Evolutionary conservation across 2,113 vertebrate species (phyloP), one percentile per base, ranked within the genome.

Genomic region (Limnothrissa miodon): DNA sequence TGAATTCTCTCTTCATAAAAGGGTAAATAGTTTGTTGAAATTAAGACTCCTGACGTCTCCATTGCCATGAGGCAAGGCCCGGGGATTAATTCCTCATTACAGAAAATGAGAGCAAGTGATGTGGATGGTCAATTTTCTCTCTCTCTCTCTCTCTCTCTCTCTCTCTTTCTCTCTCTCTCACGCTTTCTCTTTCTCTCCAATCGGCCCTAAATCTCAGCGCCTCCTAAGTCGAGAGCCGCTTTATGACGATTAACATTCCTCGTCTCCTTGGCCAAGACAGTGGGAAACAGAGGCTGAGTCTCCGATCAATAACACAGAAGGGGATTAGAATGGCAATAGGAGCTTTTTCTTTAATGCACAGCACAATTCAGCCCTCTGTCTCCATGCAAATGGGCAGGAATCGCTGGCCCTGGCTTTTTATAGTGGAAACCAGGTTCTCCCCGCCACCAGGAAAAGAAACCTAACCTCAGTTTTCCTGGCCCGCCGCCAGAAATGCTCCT

Each of bases 161-260:
- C 9, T 56, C 9, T 56, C 53, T 56, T 21, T 56, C 53, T 19
- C 9, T 56, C 53, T 56, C 17, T 56, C 53, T 56, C 53, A 23
- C 17, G 1, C 53, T 56, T 5, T 53, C 17, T 56, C 53, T 56
- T 21, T 56, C 17, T 70, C 62, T 70, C 62, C 86, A 79, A 80
- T 83, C 79, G 82, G 56, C 86, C 87, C 81, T 85, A 90, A 88
- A 78, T n/a, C 89, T 86, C 87, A 89, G 83, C 84, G 59, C 70
- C 84, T 89, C 83, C 85, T 87, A 91, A 93, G 92, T 90, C 87
- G 89, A 88, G 91, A 93, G 90, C 91, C 85, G 91, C 90, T 92
- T 90, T 92, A 78, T 88, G 83, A 85, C 89, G 89, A 90, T 91
- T 92, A 93, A 91, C 88, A 90, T 92, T 90, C 90, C 87, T 36